A percentile compares a stretch with the other conserved stretches of the same genome.
phyloP scores from a whole-genome alignment of 2,113 vertebrate genomes.

The Dendropsophus ebraccatus region DNA sequence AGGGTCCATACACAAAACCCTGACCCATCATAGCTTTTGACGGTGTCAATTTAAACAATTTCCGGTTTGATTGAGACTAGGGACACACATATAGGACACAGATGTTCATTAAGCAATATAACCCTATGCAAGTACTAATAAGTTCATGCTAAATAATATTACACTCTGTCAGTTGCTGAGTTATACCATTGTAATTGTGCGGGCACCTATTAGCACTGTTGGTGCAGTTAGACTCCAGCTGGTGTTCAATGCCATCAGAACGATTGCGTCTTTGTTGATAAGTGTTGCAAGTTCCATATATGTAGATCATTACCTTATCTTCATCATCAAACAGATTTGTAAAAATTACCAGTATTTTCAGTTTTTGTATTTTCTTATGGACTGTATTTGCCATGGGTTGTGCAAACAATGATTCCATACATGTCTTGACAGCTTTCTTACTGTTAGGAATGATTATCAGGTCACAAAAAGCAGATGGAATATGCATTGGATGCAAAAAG shows the following conservation, averaged over 20 bases:
- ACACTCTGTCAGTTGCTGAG: not conserved
- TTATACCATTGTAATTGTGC: not conserved
- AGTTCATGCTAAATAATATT: not conserved
- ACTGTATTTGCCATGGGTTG: not conserved
- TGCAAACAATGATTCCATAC: not conserved
- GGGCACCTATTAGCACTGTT: not conserved
- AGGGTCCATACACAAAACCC: too few relatives aligned
- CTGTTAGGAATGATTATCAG: not conserved
- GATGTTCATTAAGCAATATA: not conserved
- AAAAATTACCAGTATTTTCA: not conserved
- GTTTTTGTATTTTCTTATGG: not conserved
- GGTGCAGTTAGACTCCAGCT: not conserved
- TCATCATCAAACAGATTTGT: not conserved
- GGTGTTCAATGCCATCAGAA: not conserved
- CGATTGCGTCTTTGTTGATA: not conserved
- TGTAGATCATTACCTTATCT: not conserved
- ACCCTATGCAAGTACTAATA: not conserved
- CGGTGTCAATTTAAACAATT: too few relatives aligned
- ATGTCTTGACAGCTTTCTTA: not conserved
- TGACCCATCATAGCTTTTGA: too few relatives aligned
- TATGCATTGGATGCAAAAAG: too few relatives aligned
- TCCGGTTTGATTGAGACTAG: too few relatives aligned
- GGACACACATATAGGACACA: too few relatives aligned
- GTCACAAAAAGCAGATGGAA: not conserved
- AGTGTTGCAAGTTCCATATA: too few relatives aligned